phyloP scores from a whole-genome alignment of 2,888 invertebrate species.

The Pandemis heparana region DNA sequence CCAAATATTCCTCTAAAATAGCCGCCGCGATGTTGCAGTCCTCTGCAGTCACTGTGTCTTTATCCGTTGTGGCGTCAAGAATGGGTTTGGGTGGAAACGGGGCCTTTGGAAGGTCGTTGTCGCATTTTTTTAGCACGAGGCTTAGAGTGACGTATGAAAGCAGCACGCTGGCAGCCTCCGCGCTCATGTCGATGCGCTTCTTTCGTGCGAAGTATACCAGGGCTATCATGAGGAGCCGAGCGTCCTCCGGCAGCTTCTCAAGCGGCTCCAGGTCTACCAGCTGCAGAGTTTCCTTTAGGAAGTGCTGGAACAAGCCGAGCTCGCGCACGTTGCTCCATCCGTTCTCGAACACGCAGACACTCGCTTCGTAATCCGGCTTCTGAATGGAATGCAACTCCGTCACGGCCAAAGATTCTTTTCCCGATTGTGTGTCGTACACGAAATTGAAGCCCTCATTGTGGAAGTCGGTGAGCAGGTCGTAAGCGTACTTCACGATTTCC shows the following conservation, averaged over 20 bases:
- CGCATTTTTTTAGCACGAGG: constrained; percentile 44
- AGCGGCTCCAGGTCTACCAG: constrained; percentile 46
- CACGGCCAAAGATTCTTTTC: background rate
- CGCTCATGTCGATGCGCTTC: constrained; percentile 44
- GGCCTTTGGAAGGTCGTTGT: constrained; percentile 26
- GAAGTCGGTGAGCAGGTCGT: constrained; percentile 57
- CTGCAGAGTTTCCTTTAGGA: constrained; percentile 45
- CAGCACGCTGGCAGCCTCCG: constrained; percentile 52
- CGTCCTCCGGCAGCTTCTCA: constrained; percentile 49
- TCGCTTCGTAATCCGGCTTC: constrained; percentile 52
- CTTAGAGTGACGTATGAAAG: constrained; percentile 55
- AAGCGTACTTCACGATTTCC: constrained; percentile 60
- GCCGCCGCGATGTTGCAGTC: constrained; percentile 47
- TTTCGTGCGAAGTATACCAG: constrained; percentile 55
- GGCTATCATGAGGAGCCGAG: constrained; percentile 53
- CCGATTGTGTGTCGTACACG: background rate
- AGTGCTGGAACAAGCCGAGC: constrained; percentile 50
- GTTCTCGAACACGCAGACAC: constrained; percentile 55
- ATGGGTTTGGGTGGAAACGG: constrained; percentile 24
- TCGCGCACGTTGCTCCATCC: constrained; percentile 54
- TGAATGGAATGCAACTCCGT: constrained; percentile 34
- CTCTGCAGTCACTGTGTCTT: constrained; percentile 17
- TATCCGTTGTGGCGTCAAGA: constrained; percentile 21
- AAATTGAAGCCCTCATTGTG: constrained; percentile 42
- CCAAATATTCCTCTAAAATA: constrained; percentile 48